Base-by-base conservation (phyloP, 1,140 invertebrate genomes). In the Tetragnatha versicolor region DNA sequence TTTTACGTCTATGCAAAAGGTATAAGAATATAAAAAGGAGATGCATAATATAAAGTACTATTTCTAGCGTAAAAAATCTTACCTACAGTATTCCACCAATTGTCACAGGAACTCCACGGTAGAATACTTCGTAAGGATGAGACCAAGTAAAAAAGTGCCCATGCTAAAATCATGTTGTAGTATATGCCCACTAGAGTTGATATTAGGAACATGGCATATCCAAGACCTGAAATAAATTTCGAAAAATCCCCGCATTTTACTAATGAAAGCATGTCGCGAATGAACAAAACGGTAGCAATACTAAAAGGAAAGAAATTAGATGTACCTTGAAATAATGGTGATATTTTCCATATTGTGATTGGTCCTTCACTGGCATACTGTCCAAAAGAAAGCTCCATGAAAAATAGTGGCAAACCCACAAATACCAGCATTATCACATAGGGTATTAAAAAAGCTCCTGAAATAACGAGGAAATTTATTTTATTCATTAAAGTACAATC, bases 371-470 rank as follows among this genome's bases (percentile, higher is more conserved):
- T 85, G 3, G 86, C 81, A 82, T 88, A 87, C 82, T 90, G 89
- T 6, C 89, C 89, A 69, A 90, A 86, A 0, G 87, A 84, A 5
- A 89, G 84, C 80, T 89, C 85, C 83, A 98, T 92, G 33, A 97
- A 89, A 86, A 98, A 97, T 51, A 98, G 88, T 1, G 97, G 96
- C 37, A 97, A 91, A 10, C 95, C 96, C 83, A 97, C 94, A 80
- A 98, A 87, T 35, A 97, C 87, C 83, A 98, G 87, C 95, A 98
- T 98, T 39, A 96, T 90, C 82, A 93, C 90, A 87, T 97, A 98
- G n/a, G 97, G 96, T 83, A 98, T 97, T 47, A 98, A 90, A 85
- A 98, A 98, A 2, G 96, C 96, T 83, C 96, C 95, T 98, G 88
- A 29, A 89, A 69, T 22, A 47, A 53, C 55, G 1, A 65, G 4